Evolutionary conservation across 2,888 invertebrate genomes (phyloP), one percentile per base, ranked within the genome.

Genomic region (Sepioteuthis lessoniana): DNA sequence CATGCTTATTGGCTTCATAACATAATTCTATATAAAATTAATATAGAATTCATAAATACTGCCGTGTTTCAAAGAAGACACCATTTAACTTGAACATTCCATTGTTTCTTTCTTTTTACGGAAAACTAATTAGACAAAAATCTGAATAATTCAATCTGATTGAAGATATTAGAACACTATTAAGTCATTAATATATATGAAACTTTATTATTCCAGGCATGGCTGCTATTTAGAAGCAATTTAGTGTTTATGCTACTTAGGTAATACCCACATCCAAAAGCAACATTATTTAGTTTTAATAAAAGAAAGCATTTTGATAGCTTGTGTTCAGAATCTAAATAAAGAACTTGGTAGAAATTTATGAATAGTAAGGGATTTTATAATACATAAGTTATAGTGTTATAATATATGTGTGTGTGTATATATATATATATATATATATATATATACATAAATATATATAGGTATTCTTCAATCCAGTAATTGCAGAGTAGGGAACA

Each of bases 1-100:
- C 76, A 76, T 76, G n/a, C n/a, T 76, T 76, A 76, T 76, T 76
- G 35, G n/a, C 76, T 76, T 76, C 76, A n/a, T 76, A 76, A 76
- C 76, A 76, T 76, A 3, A 76, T 76, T 76, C n/a, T 35, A 16
- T 35, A 55, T 0, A 76, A n/a, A 76, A 76, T 76, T n/a, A 76
- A 76, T 76, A 76, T 19, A 13, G 76, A 76, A 76, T 76, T 3
- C 76, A 76, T 76, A 16, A n/a, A 76, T 76, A 42, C 7, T 3
- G n/a, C 21, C 55, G n/a, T 76, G 76, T 76, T 76, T 13, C 76
- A 19, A n/a, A 8, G 76, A 55, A 55, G 55, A 55, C 55, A 55
- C 28, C 76, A n/a, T 76, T 76, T 76, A 76, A 76, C n/a, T 16
- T 76, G 76, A n/a, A 3, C n/a, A 35, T 76, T 76, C 76, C 35